A percentile compares a stretch with the other conserved stretches of the same genome.
Conservation (phyloP, 2,888 invertebrate species). For the Ophion ventricosus region DNA sequence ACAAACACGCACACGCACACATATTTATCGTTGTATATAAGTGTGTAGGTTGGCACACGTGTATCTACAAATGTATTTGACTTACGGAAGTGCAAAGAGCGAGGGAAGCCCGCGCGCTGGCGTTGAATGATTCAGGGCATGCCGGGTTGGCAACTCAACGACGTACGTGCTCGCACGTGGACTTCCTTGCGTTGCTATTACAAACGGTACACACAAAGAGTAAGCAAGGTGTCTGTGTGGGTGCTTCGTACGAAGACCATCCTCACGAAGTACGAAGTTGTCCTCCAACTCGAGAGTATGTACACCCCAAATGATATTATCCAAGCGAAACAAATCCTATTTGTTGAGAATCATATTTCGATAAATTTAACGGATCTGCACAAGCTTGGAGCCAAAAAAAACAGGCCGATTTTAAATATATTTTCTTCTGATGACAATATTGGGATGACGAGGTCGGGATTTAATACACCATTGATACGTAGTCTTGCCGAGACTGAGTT, state of each 20-base stretch:
- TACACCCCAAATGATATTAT: too few relatives aligned
- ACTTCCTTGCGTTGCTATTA: slow-evolving; percentile 47
- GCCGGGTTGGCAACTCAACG: slow-evolving; percentile 59
- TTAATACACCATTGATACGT: too few relatives aligned
- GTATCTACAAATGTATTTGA: slow-evolving; percentile 25
- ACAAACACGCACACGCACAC: not conserved
- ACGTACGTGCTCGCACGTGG: slow-evolving; percentile 61
- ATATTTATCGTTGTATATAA: not conserved
- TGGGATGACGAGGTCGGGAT: too few relatives aligned
- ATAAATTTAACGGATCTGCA: too few relatives aligned
- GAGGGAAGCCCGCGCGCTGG: slow-evolving; percentile 48
- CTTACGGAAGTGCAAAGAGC: slow-evolving; percentile 66
- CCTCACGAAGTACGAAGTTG: too few relatives aligned
- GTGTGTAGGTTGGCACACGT: not conserved
- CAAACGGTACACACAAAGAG: slow-evolving; percentile 38
- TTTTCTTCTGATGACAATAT: too few relatives aligned
- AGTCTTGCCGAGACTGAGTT: too few relatives aligned
- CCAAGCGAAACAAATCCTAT: too few relatives aligned
- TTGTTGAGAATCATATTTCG: too few relatives aligned
- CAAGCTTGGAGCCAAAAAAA: too few relatives aligned
- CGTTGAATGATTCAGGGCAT: slow-evolving; percentile 65
- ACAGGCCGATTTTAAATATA: too few relatives aligned
- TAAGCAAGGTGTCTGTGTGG: slow-evolving; percentile 23
- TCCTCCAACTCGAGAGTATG: too few relatives aligned
- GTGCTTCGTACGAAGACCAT: not conserved